Base-by-base conservation (phyloP, 2,113 vertebrate genomes). In the Eulemur macaco region DNA sequence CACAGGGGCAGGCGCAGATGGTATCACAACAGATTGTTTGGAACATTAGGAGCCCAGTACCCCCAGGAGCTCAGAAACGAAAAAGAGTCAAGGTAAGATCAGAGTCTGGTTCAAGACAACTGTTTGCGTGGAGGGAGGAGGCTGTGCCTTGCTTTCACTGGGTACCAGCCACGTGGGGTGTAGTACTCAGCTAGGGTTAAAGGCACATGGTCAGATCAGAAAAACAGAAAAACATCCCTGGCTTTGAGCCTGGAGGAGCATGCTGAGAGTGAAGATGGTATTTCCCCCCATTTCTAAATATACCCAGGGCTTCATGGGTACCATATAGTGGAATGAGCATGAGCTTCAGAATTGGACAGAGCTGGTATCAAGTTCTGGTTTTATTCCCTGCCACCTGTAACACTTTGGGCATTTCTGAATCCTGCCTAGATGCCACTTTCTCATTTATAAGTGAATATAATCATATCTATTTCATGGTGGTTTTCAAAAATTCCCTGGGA, bases 31-130 rank as follows among this genome's bases (percentile, higher is more conserved):
- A 21, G 50, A 29, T 45, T n/a, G 45, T 31, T 31, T 58, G 34
- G 63, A 42, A 3, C 31, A 1, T 34, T 18, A 17, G 13, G 9
- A 69, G 0, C 15, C 23, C 25, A 12, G 14, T 7, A 52, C 18
- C 47, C 47, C n/a, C 45, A 56, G 78, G 17, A 71, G 12, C 27
- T 73, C 47, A 87, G 74, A 64, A 45, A 17, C 39, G 47, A 11
- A 68, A 20, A 56, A 74, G 42, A 47, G 23, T n/a, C 66, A 29
- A 82, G 34, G 9, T 52, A 50, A 20, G 7, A 56, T 50, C 6
- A 81, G 31, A 93, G 11, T 3, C 34, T 76, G 8, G 13, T 37
- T 31, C 1, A 23, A 77, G 21, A 63, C 50, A n/a, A 20, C 6
- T 60, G 23, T 37, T 74, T 42, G 45, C 27, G 18, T n/a, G 42